Conservation (phyloP, 2,113 vertebrate genomes). For the Perccottus glenii region DNA sequence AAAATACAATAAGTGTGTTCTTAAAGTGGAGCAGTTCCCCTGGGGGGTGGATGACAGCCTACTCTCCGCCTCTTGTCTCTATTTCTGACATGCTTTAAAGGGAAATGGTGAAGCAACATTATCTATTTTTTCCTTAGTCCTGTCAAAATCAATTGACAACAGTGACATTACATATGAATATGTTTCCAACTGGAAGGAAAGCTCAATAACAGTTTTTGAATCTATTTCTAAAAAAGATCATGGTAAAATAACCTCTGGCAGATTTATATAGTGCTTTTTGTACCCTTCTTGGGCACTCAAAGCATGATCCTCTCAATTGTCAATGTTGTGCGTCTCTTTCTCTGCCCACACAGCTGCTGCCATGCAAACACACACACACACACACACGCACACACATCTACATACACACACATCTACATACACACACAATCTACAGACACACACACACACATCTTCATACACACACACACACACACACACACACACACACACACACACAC, state of each 20-base stretch:
- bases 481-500: too few relatives aligned
- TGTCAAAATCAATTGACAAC: slow-evolving; percentile 60
- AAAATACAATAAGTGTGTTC: slow-evolving; percentile 51
- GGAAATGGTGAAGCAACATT: slow-evolving; percentile 55
- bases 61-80: slow-evolving; percentile 67
- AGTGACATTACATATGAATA: slow-evolving; percentile 33
- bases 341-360: slow-evolving; percentile 12
- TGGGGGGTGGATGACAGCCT: slow-evolving; percentile 62
- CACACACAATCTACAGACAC: too few relatives aligned
- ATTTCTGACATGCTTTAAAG: slow-evolving; percentile 66
- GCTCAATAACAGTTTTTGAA: slow-evolving; percentile 33
- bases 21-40: slow-evolving; percentile 76
- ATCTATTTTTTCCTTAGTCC: slow-evolving; percentile 50
- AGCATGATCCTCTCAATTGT: slow-evolving; percentile 25
- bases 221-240: slow-evolving; percentile 40
- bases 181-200: slow-evolving; percentile 20
- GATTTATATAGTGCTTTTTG: too few relatives aligned
- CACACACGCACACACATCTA: too few relatives aligned
- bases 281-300: too few relatives aligned
- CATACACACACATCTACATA: too few relatives aligned
- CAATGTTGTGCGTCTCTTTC: slow-evolving; percentile 10
- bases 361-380: neutral
- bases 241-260: neutral
- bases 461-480: too few relatives aligned
- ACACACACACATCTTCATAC: too few relatives aligned